phyloP scores from a whole-genome alignment of 1,140 invertebrate genomes.

The Drosophila pruinosa region DNA sequence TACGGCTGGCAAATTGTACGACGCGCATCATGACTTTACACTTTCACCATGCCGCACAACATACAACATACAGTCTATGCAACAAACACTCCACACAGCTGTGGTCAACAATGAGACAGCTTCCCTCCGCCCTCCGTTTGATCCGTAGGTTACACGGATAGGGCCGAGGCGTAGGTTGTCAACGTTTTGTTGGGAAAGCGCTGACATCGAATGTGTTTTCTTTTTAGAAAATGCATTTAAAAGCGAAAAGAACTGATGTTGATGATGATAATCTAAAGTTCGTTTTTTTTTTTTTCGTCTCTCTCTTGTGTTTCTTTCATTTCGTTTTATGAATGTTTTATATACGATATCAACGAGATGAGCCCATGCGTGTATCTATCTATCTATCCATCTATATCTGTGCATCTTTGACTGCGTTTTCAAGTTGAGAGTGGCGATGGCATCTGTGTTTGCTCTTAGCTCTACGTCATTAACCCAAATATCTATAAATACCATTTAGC shows the following conservation, averaged over 20 bases:
- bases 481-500: slow-evolving; percentile 73
- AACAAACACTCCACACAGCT: slow-evolving; percentile 36
- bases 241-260: slow-evolving; percentile 67
- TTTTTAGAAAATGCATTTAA: slow-evolving; percentile 59
- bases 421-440: slow-evolving; percentile 45
- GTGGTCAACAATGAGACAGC: slow-evolving; percentile 58
- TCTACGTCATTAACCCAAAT: slow-evolving; percentile 76
- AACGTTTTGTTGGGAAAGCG: slow-evolving; percentile 49
- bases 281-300: slow-evolving; percentile 11
- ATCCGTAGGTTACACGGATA: slow-evolving; percentile 29
- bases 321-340: slow-evolving; percentile 25
- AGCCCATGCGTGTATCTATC: slow-evolving; percentile 32
- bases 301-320: neutral
- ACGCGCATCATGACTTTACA: slow-evolving; percentile 67
- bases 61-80: slow-evolving; percentile 3
- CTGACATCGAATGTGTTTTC: slow-evolving; percentile 40
- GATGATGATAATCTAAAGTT: slow-evolving; percentile 64
- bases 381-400: slow-evolving; percentile 30
- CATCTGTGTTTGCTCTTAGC: slow-evolving; percentile 58
- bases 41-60: slow-evolving; percentile 54
- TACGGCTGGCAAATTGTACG: slow-evolving; percentile 46
- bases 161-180: slow-evolving; percentile 38
- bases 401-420: slow-evolving; percentile 57
- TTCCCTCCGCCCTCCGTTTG: neutral
- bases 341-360: slow-evolving; percentile 48